Evolutionary conservation across 2,888 invertebrate genomes (phyloP).

Genomic region (Chymomyza procnemis): DNA sequence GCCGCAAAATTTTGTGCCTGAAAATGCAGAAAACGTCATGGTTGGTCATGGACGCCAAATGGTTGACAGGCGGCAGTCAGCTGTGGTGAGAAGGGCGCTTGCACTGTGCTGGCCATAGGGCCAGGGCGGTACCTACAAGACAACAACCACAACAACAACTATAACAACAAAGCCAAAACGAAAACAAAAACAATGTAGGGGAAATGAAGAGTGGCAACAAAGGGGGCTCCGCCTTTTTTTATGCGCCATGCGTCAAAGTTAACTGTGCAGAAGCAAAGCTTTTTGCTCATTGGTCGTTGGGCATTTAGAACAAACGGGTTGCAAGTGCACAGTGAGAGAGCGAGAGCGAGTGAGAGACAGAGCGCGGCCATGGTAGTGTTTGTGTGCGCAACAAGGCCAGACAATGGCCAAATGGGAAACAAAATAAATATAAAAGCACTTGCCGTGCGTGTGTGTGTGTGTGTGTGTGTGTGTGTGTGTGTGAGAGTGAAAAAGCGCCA

Average conservation of each 20-base stretch:
- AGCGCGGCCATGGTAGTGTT: not conserved
- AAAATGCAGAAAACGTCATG: conserved; percentile 47
- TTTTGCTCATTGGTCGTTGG: conserved; percentile 66
- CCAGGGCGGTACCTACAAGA: conserved; percentile 18
- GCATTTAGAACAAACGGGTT: conserved; percentile 55
- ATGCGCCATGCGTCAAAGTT: conserved; percentile 32
- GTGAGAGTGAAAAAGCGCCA: conserved; percentile 6
- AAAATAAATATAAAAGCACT: not conserved
- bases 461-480: conserved; percentile 29
- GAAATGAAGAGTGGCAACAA: conserved; percentile 7
- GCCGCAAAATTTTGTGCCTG: not conserved
- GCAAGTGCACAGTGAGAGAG: conserved; percentile 12
- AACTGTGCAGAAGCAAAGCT: conserved; percentile 40
- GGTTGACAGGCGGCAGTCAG: conserved; percentile 61
- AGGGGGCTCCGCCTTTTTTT: conserved; percentile 61
- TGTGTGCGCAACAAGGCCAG: conserved; percentile 27
- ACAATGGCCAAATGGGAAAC: conserved; percentile 34
- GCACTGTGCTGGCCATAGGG: conserved; percentile 39
- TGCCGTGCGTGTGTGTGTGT: conserved; percentile 10
- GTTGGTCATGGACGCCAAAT: conserved; percentile 76
- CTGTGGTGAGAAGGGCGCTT: conserved; percentile 46
- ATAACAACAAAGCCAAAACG: too few species aligned
- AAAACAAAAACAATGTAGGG: conserved; percentile 10
- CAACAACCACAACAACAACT: conserved; percentile 5
- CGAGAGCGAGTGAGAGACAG: too few species aligned